Evolutionary conservation across 2,888 invertebrate species (phyloP).

Genomic region (Temnothorax unifasciatus): DNA sequence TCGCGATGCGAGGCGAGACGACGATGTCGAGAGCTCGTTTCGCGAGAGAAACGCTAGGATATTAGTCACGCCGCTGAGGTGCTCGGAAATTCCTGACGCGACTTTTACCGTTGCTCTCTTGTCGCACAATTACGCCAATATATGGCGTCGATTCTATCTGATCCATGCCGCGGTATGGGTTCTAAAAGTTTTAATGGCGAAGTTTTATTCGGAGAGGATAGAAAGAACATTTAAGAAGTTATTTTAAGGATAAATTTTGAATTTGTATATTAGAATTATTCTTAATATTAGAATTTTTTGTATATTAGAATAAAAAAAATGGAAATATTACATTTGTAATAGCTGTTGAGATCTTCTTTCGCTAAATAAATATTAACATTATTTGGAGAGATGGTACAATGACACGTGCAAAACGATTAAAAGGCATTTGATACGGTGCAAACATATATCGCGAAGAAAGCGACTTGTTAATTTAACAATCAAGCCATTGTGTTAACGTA

Average conservation of each 20-base stretch:
- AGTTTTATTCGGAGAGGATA: not conserved
- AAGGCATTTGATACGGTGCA: not conserved
- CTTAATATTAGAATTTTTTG: too few relatives aligned
- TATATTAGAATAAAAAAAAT: not conserved
- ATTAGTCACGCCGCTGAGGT: slow-evolving; percentile 1
- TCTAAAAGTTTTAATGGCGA: not conserved
- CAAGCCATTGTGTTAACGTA: not conserved
- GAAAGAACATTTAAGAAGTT: not conserved
- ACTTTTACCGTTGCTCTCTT: slow-evolving; percentile 21
- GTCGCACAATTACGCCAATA: not conserved
- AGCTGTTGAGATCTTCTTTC: not conserved
- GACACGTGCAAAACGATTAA: too few relatives aligned
- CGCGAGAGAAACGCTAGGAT: not conserved
- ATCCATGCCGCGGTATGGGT: not conserved
- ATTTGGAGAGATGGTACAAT: too few relatives aligned
- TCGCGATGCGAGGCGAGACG: slow-evolving; percentile 6
- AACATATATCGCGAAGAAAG: not conserved
- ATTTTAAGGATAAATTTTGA: not conserved
- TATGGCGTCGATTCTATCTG: not conserved
- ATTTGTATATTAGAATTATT: not conserved
- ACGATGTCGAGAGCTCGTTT: slow-evolving; percentile 4
- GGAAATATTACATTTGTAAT: not conserved
- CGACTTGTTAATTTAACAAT: not conserved
- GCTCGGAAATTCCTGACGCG: slow-evolving; percentile 14
- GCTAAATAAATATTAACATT: too few relatives aligned